Evolutionary conservation across 2,797 vertebrate species (phyloP), one percentile per base, ranked within the genome.

Genomic region (Epinephelus coioides): DNA sequence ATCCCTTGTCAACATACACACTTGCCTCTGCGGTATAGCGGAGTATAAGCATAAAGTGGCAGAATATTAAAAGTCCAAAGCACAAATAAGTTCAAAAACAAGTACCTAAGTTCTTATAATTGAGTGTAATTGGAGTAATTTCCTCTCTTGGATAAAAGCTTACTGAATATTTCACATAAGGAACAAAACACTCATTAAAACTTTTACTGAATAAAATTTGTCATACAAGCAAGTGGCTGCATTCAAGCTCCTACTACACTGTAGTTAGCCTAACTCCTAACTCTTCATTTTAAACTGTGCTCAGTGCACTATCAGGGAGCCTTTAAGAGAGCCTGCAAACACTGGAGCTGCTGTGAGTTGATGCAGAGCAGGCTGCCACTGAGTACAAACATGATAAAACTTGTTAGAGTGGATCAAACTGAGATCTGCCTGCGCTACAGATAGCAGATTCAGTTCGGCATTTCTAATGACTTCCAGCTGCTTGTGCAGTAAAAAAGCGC

Each of bases 401-500:
- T 63, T 88, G 86, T 90, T 74, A 13, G 63, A 63, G 69, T 59
- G 51, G 71, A 88, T 89, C 62, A 81, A 86, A 81, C 56, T 72
- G 38, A 87, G 84, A 76, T 81, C 63, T 70, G 73, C 76, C 55
- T 70, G 46, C 64, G 84, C 57, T 62, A 54, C 68, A 69, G 72
- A 89, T 87, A 84, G 25, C 62, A 84, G 78, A 83, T 66, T 72
- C 68, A 73, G 17, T 17, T 78, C 68, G 76, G 73, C 78, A 68
- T 78, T 85, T 88, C 59, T 87, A 69, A 92, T 54, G 55, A 69
- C 69, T 90, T 84, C 76, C 86, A 92, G 90, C 85, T 94, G 91
- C 79, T 68, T 2, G 17, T 71, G 73, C 73, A 83, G 65, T 2
- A 53, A 81, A 64, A 59, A 68, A 69, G 38, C 64, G 23, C 27